A percentile compares a stretch with the other conserved stretches of the same genome.
phyloP scores from a whole-genome alignment of 2,888 invertebrate species.

The Ennomos fuscantarius region DNA sequence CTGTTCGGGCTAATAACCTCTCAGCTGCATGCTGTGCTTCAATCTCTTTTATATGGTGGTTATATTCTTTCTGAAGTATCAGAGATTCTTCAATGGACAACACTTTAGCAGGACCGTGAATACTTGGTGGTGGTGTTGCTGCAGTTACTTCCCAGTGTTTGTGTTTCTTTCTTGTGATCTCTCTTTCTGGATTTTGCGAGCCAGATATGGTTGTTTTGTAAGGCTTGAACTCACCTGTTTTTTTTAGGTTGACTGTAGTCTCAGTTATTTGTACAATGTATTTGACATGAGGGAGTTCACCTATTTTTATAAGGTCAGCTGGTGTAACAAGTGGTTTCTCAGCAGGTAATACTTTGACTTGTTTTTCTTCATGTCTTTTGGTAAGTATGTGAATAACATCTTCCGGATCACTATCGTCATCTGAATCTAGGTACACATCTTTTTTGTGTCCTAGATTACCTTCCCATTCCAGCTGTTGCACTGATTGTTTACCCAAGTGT shows the following conservation, averaged over 20 bases:
- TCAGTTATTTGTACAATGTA: slow-evolving; percentile 83
- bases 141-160: slow-evolving; percentile 87
- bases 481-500: slow-evolving; percentile 75
- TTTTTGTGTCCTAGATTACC: slow-evolving; percentile 66
- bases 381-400: slow-evolving; percentile 86
- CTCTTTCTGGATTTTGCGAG: slow-evolving; percentile 84
- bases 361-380: slow-evolving; percentile 81
- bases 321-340: slow-evolving; percentile 79
- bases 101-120: slow-evolving; percentile 82
- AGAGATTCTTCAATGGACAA: slow-evolving; percentile 85
- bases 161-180: slow-evolving; percentile 75
- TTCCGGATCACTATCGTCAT: slow-evolving; percentile 85
- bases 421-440: slow-evolving; percentile 76
- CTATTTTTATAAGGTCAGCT: slow-evolving; percentile 79
- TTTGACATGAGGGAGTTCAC: slow-evolving; percentile 77
- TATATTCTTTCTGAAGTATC: slow-evolving; percentile 81
- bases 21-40: slow-evolving; percentile 85
- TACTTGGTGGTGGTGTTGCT: slow-evolving; percentile 85
- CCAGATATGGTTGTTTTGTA: slow-evolving; percentile 83
- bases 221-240: slow-evolving; percentile 81
- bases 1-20: slow-evolving; percentile 71
- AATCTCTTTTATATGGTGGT: slow-evolving; percentile 71
- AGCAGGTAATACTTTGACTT: slow-evolving; percentile 69
- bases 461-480: slow-evolving; percentile 86
- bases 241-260: slow-evolving; percentile 52